A percentile compares a stretch with the other conserved stretches of the same genome.
These are phyloP conservation scores for Trichechus manatus DNA, from an alignment of 2,113 vertebrate genomes.

Conservation along the genomic window DNA sequence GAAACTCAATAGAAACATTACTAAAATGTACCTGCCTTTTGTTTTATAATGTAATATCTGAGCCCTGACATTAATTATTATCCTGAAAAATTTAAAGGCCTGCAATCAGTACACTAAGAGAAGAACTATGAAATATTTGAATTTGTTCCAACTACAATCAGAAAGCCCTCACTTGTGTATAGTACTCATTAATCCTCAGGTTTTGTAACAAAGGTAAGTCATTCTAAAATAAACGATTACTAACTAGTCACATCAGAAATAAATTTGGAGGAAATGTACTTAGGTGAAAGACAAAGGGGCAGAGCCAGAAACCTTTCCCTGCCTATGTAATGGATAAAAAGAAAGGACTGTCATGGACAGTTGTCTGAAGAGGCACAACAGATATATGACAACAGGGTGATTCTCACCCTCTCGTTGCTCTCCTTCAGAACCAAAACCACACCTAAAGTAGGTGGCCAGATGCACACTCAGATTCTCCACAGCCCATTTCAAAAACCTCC, in stretches of 20 bases:
- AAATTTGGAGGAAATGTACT: background rate
- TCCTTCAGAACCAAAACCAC: background rate
- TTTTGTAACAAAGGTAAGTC: slow-evolving; percentile 42
- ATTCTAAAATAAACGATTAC: slow-evolving; percentile 41
- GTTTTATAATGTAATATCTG: background rate
- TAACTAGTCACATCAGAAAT: slow-evolving; percentile 26
- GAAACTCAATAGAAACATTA: slow-evolving; percentile 41
- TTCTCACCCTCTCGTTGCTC: background rate
- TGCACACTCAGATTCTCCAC: background rate
- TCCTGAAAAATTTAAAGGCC: background rate
- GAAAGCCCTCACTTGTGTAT: background rate
- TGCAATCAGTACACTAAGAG: background rate
- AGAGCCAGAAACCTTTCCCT: background rate
- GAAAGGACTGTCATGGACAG: background rate
- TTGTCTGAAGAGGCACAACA: background rate
- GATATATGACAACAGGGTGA: background rate
- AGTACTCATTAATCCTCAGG: background rate
- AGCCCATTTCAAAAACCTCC: background rate
- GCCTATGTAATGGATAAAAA: background rate
- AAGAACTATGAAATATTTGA: slow-evolving; percentile 12
- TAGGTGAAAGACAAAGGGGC: background rate
- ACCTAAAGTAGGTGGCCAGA: background rate
- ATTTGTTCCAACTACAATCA: background rate
- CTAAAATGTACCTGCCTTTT: background rate
- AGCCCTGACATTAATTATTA: background rate